Evolutionary conservation across 1,140 invertebrate genomes (phyloP).

Genomic region (Oncopodura yosiiana): DNA sequence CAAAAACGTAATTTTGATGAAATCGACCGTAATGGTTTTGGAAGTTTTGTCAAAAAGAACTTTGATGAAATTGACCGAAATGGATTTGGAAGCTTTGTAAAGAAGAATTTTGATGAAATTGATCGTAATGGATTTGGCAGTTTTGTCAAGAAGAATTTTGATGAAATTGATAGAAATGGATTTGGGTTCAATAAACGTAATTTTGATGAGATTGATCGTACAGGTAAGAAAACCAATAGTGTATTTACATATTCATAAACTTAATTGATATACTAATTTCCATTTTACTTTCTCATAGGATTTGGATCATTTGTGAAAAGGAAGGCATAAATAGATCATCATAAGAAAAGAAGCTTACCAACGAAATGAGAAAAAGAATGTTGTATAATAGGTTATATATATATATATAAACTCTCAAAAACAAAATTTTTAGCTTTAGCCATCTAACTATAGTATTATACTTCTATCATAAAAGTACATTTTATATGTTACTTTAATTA

Average conservation of each 20-base stretch:
- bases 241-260: too few species aligned
- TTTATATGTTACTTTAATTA: not conserved
- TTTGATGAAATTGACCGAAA: conserved; percentile 53
- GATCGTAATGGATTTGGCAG: conserved; percentile 31
- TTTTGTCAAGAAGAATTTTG: conserved; percentile 48
- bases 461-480: not conserved
- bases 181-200: conserved; percentile 48
- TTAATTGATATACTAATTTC: not conserved
- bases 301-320: conserved; percentile 20
- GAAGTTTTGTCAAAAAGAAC: conserved; percentile 45
- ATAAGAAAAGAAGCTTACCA: not conserved
- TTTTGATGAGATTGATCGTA: not conserved
- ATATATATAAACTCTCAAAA: not conserved
- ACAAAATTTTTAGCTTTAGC: not conserved
- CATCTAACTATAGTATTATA: not conserved
- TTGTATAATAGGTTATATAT: not conserved
- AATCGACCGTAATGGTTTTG: conserved; percentile 43
- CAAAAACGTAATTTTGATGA: conserved; percentile 45
- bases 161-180: conserved; percentile 52
- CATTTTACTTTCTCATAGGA: not conserved
- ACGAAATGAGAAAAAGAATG: not conserved
- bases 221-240: too few species aligned
- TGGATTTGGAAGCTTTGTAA: conserved; percentile 40
- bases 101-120: conserved; percentile 38
- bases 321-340: conserved; percentile 4